Evolutionary conservation across 2,797 vertebrate species (phyloP).

Genomic region (Enteromius radiatus): DNA sequence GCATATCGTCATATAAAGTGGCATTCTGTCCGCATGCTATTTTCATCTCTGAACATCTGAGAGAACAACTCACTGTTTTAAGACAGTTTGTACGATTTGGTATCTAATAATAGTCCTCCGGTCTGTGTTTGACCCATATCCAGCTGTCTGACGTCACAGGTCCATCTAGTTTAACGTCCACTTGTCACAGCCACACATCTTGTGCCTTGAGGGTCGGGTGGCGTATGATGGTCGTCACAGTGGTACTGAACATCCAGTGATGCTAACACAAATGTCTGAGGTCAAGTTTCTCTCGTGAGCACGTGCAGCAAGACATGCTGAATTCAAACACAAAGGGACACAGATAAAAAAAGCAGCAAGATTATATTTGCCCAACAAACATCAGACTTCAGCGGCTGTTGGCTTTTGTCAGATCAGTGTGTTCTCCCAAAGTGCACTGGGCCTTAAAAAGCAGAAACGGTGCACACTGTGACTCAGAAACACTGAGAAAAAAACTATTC

Average conservation of each 20-base stretch:
- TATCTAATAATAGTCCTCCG: background rate
- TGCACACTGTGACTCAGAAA: background rate
- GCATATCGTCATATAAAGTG: background rate
- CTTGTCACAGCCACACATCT: slow-evolving; percentile 3
- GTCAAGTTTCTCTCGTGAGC: slow-evolving; percentile 10
- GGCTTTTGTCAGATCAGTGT: background rate
- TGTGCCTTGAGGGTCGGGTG: slow-evolving; percentile 1
- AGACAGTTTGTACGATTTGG: slow-evolving; percentile 11
- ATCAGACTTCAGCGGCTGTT: background rate
- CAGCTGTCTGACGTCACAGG: slow-evolving; percentile 22
- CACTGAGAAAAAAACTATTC: background rate
- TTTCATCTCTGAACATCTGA: slow-evolving; percentile 12
- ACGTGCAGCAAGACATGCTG: slow-evolving; percentile 3
- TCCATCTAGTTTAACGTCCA: background rate
- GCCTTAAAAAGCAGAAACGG: background rate
- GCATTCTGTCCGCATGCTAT: slow-evolving; percentile 15
- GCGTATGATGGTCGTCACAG: slow-evolving; percentile 19
- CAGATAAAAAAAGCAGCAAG: background rate
- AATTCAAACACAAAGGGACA: background rate
- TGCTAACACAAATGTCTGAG: slow-evolving; percentile 9
- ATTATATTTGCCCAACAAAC: background rate
- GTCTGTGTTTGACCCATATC: slow-evolving; percentile 35
- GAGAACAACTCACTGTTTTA: background rate
- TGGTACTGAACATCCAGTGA: background rate
- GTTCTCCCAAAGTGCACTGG: background rate